phyloP scores from a whole-genome alignment of 2,888 invertebrate species.

The Ecliptopera silaceata region DNA sequence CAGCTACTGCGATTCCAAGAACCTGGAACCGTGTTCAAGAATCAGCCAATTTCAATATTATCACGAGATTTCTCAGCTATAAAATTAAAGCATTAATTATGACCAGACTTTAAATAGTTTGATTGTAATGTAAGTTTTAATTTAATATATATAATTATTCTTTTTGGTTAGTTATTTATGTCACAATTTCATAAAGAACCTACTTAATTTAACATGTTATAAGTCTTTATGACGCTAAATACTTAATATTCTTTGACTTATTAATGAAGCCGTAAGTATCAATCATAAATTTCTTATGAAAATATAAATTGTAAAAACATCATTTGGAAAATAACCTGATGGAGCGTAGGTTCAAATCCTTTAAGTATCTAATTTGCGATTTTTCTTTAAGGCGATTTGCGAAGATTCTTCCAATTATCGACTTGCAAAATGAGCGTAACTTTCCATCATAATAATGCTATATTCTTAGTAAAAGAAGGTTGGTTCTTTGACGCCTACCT shows the following conservation, averaged over 20 bases:
- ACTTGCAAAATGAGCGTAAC: conserved; percentile 66
- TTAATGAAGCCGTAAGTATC: too few relatives aligned
- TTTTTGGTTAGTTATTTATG: too few relatives aligned
- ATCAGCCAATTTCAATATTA: too few relatives aligned
- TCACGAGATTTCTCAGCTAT: too few relatives aligned
- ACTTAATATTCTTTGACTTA: too few relatives aligned
- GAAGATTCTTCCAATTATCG: conserved; percentile 73
- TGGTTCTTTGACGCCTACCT: background rate
- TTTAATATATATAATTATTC: too few relatives aligned
- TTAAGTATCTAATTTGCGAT: conserved; percentile 73
- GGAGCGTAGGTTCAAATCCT: conserved; percentile 59
- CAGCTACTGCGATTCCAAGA: background rate
- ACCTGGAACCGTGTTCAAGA: background rate
- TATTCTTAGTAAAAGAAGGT: conserved; percentile 38
- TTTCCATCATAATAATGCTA: conserved; percentile 57
- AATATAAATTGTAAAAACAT: conserved; percentile 1
- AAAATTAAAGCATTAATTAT: too few relatives aligned
- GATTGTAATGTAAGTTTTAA: too few relatives aligned
- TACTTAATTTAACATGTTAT: too few relatives aligned
- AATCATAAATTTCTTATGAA: background rate
- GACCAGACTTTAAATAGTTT: too few relatives aligned
- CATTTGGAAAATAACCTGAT: conserved; percentile 13
- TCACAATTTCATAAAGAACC: too few relatives aligned
- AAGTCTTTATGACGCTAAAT: too few relatives aligned
- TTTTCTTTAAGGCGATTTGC: conserved; percentile 69